phyloP scores from a whole-genome alignment of 2,888 invertebrate genomes.

The Anarsia innoxiella region DNA sequence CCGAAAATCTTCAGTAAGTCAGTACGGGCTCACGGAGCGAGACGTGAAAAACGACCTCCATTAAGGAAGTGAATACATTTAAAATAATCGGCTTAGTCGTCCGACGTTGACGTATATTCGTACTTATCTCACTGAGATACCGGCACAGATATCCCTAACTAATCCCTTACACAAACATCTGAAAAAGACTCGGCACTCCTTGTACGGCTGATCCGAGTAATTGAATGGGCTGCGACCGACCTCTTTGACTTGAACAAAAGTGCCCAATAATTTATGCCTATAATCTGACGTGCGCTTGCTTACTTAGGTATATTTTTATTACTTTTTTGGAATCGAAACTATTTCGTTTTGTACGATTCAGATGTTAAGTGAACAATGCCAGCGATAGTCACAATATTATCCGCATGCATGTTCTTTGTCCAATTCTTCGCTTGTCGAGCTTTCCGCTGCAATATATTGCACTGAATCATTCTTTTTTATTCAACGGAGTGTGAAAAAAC shows the following conservation, averaged over 20 bases:
- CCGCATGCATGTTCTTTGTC: constrained; percentile 44
- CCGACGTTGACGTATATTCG: constrained; percentile 75
- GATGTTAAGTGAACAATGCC: constrained; percentile 58
- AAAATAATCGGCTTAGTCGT: constrained; percentile 75
- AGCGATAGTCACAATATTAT: constrained; percentile 65
- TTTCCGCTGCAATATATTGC: constrained; percentile 35
- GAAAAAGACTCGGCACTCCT: constrained; percentile 71
- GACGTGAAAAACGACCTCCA: constrained; percentile 72
- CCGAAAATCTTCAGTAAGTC: constrained; percentile 71
- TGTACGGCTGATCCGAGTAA: constrained; percentile 61
- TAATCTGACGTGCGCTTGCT: constrained; percentile 66
- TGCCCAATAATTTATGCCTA: constrained; percentile 72
- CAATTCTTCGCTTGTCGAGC: constrained; percentile 48
- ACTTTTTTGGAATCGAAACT: constrained; percentile 52
- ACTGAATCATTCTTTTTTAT: constrained; percentile 40
- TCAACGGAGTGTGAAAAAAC: constrained; percentile 32
- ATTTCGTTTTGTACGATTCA: constrained; percentile 54
- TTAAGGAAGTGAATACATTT: constrained; percentile 76
- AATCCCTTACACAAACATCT: constrained; percentile 73
- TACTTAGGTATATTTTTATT: constrained; percentile 44
- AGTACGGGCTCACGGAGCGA: constrained; percentile 47
- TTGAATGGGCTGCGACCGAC: constrained; percentile 63
- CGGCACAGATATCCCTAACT: constrained; percentile 69
- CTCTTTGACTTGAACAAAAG: constrained; percentile 70
- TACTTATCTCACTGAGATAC: constrained; percentile 75